phyloP scores from a whole-genome alignment of 2,113 vertebrate genomes.

The Periophthalmodon schlosseri region DNA sequence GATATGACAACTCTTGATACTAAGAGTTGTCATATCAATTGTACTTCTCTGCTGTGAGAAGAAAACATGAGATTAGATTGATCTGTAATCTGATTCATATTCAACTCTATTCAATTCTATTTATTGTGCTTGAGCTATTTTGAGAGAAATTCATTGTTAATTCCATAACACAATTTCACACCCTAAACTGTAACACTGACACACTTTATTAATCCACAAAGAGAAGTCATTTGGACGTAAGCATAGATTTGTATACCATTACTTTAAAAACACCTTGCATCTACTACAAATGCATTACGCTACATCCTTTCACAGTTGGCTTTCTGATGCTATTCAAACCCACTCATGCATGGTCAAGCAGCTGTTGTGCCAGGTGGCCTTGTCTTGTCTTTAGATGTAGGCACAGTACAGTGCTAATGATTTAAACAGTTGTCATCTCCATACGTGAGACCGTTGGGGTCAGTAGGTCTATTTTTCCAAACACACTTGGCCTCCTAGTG shows the following conservation, averaged over 20 bases:
- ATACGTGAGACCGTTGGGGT: slow-evolving; percentile 47
- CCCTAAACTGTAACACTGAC: too few species aligned
- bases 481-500: slow-evolving; percentile 41
- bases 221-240: neutral
- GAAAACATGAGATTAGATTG: too few species aligned
- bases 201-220: too few species aligned
- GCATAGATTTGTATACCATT: too few species aligned
- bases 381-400: slow-evolving; percentile 6
- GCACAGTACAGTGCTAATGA: slow-evolving; percentile 27
- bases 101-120: too few species aligned
- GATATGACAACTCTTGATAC: too few species aligned
- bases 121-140: too few species aligned
- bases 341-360: slow-evolving; percentile 16
- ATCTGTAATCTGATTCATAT: too few species aligned
- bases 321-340: slow-evolving; percentile 15
- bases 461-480: slow-evolving; percentile 42
- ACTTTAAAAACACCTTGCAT: neutral
- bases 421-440: slow-evolving; percentile 43
- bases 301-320: neutral
- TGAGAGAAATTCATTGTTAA: too few species aligned
- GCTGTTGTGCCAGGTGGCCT: slow-evolving; percentile 25
- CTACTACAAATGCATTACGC: neutral
- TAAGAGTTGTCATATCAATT: too few species aligned
- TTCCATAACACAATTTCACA: too few species aligned
- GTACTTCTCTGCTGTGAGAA: too few species aligned